These are phyloP conservation scores for Rhinatrema bivittatum DNA, from an alignment of 2,797 vertebrate genomes.

Conservation along the genomic window DNA sequence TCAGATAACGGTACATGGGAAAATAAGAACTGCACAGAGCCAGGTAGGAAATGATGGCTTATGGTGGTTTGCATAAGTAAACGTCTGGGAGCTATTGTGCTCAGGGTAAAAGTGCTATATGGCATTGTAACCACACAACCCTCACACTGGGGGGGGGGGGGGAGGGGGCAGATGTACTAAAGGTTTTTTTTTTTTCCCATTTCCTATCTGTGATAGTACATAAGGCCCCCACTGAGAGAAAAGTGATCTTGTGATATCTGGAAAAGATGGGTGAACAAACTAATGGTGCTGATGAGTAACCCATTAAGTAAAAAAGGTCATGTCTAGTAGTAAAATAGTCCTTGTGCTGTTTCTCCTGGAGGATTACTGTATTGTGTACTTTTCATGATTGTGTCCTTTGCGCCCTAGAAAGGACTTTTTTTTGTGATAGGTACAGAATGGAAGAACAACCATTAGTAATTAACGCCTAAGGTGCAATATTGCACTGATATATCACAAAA, in stretches of 20 bases:
- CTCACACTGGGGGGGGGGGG: too few species aligned
- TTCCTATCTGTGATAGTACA: neutral
- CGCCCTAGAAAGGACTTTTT: too few species aligned
- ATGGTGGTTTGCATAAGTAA: too few species aligned
- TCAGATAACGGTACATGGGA: constrained; percentile 39
- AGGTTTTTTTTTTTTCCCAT: too few species aligned
- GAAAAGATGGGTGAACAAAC: neutral
- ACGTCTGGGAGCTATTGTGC: neutral
- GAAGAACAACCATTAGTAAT: too few species aligned
- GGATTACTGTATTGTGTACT: neutral
- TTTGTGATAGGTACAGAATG: too few species aligned
- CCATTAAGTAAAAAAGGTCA: constrained; percentile 9
- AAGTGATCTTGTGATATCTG: neutral
- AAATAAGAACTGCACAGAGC: constrained; percentile 60
- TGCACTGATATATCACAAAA: too few species aligned
- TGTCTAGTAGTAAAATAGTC: neutral
- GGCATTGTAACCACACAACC: too few species aligned
- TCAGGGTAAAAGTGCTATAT: neutral
- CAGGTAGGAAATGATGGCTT: constrained; percentile 58
- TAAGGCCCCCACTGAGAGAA: neutral
- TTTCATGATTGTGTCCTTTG: neutral
- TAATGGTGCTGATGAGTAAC: constrained; percentile 5
- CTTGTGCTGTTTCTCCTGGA: neutral
- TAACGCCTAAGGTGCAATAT: too few species aligned
- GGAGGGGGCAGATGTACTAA: too few species aligned